Conservation (phyloP, 2,797 vertebrate genomes). For the Parauchenoglanis ngamensis region DNA sequence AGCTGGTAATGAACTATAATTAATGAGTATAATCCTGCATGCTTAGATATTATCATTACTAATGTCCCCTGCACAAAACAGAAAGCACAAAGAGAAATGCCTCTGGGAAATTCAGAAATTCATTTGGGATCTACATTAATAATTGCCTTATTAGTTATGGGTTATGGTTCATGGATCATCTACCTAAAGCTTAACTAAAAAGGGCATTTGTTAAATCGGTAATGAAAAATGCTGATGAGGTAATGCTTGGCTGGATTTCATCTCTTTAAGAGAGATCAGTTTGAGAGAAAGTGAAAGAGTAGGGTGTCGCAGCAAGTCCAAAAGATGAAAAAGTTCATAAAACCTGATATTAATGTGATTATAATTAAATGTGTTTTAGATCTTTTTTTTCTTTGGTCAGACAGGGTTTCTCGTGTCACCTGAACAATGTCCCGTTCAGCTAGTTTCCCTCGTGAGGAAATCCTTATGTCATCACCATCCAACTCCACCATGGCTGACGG, state of each 20-base stretch:
- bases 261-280: slow-evolving; percentile 12
- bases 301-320: background rate
- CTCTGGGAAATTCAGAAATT: slow-evolving; percentile 25
- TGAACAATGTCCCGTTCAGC: slow-evolving; percentile 95
- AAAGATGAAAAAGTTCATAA: background rate
- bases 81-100: slow-evolving; percentile 13
- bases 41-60: slow-evolving; percentile 26
- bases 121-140: slow-evolving; percentile 25
- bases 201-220: slow-evolving; percentile 12
- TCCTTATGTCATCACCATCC: slow-evolving; percentile 91
- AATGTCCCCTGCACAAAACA: slow-evolving; percentile 33
- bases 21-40: slow-evolving; percentile 4
- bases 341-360: background rate
- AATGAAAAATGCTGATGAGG: slow-evolving; percentile 31
- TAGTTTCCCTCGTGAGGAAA: slow-evolving; percentile 90
- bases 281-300: background rate
- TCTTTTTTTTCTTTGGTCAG: background rate
- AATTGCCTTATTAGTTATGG: slow-evolving; percentile 34
- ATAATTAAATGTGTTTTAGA: background rate
- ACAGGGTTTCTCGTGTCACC: slow-evolving; percentile 70
- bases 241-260: slow-evolving; percentile 35
- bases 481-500: slow-evolving; percentile 91
- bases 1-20: slow-evolving; percentile 16
- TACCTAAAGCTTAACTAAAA: slow-evolving; percentile 30
- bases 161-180: slow-evolving; percentile 20